Percentiles rank a stretch among this genome's conserved stretches.
phyloP scores from a whole-genome alignment of 2,888 invertebrate species.

The Lymantria dispar region DNA sequence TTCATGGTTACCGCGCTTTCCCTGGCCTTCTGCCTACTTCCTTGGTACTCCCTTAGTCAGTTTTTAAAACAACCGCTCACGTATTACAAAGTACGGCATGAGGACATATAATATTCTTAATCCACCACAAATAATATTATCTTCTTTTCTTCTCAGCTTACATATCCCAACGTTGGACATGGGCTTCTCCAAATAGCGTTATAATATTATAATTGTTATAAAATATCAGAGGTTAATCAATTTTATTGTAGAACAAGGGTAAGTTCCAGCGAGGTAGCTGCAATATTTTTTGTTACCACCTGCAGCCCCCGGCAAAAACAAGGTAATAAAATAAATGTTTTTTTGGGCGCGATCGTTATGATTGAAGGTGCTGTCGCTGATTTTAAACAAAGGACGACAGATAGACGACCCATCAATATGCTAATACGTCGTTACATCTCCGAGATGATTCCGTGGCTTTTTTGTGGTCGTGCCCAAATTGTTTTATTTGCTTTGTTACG shows the following conservation, averaged over 20 bases:
- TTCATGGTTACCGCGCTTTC: too few species aligned
- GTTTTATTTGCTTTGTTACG: slow-evolving; percentile 79
- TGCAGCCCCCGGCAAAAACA: slow-evolving; percentile 63
- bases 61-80: too few species aligned
- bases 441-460: slow-evolving; percentile 56
- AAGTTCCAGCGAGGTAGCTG: slow-evolving; percentile 26
- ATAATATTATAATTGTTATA: slow-evolving; percentile 11
- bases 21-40: too few species aligned
- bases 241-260: slow-evolving; percentile 28
- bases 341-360: slow-evolving; percentile 70
- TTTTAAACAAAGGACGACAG: slow-evolving; percentile 77
- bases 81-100: too few species aligned
- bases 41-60: too few species aligned
- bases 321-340: slow-evolving; percentile 61
- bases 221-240: slow-evolving; percentile 23
- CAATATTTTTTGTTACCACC: slow-evolving; percentile 60
- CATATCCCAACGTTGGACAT: too few species aligned
- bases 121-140: too few species aligned
- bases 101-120: too few species aligned
- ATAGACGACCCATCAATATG: slow-evolving; percentile 77
- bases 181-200: too few species aligned
- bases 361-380: slow-evolving; percentile 79
- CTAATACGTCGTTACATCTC: slow-evolving; percentile 66
- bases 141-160: too few species aligned
- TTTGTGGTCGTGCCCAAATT: slow-evolving; percentile 69